Evolutionary conservation across 2,888 invertebrate species (phyloP).

Genomic region (Agrochola lychnidis): DNA sequence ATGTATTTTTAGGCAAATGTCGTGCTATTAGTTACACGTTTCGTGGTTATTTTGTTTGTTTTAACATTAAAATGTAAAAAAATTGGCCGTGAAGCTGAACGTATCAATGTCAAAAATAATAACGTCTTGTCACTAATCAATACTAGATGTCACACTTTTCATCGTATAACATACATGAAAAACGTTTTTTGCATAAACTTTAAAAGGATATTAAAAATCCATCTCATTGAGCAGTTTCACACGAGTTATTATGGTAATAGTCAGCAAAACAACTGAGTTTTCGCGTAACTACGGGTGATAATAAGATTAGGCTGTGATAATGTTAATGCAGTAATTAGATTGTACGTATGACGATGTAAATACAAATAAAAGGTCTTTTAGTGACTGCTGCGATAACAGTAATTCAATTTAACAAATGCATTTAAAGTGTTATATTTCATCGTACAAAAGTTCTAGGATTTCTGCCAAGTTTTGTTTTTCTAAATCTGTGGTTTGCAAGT

Average conservation of each 20-base stretch:
- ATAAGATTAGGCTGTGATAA: conserved; percentile 65
- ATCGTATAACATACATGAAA: conserved; percentile 31
- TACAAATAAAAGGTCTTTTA: conserved; percentile 58
- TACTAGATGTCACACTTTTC: conserved; percentile 33
- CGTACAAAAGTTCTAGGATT: conserved; percentile 14
- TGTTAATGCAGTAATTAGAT: conserved; percentile 68
- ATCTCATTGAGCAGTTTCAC: conserved; percentile 28
- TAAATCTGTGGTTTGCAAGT: conserved; percentile 37
- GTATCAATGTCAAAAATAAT: conserved; percentile 56
- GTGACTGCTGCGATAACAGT: conserved; percentile 38
- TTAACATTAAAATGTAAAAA: conserved; percentile 57
- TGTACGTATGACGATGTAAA: conserved; percentile 59
- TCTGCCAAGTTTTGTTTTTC: conserved; percentile 37
- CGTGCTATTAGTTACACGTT: conserved; percentile 66
- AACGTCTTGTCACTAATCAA: conserved; percentile 41
- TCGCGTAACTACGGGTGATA: conserved; percentile 59
- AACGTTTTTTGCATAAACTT: conserved; percentile 21
- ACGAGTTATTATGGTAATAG: conserved; percentile 35
- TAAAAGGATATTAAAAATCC: conserved; percentile 25
- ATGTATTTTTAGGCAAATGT: conserved; percentile 69
- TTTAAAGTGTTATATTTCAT: conserved; percentile 10
- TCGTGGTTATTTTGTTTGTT: conserved; percentile 62
- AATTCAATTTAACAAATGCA: conserved; percentile 52
- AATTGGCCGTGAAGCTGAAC: conserved; percentile 52
- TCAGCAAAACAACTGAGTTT: conserved; percentile 56